Evolutionary conservation across 2,797 vertebrate genomes (phyloP).

Genomic region (Heterohyrax brucei): DNA sequence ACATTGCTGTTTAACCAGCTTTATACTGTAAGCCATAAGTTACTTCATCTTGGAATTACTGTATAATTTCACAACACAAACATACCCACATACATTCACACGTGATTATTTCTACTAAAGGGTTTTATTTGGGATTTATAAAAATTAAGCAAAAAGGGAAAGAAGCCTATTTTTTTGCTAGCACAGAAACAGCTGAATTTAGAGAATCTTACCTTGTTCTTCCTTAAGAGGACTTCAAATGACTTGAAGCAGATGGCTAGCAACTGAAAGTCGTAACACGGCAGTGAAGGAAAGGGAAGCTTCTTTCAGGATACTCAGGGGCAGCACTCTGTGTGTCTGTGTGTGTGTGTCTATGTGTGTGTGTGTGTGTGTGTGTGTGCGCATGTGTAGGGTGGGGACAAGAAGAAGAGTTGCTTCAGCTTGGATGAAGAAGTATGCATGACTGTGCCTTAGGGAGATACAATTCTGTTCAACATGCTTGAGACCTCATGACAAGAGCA

Average conservation of each 20-base stretch:
- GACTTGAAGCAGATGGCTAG: constrained; percentile 11
- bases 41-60: constrained; percentile 35
- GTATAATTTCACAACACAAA: constrained; percentile 50
- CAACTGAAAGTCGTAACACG: not conserved
- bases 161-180: constrained; percentile 20
- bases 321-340: not conserved
- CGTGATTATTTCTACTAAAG: not conserved
- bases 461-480: not conserved
- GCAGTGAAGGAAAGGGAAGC: not conserved
- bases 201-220: not conserved
- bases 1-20: constrained; percentile 30
- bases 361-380: not conserved
- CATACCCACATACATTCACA: not conserved
- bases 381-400: not conserved
- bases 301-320: not conserved
- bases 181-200: not conserved
- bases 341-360: not conserved
- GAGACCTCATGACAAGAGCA: not conserved
- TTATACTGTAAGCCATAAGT: constrained; percentile 7
- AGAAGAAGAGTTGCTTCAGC: not conserved
- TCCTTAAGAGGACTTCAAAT: not conserved
- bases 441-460: not conserved
- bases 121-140: constrained; percentile 24
- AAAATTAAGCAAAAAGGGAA: constrained; percentile 45
- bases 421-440: not conserved